phyloP scores from a whole-genome alignment of 2,888 invertebrate species.

The Odontocolon sp. region DNA sequence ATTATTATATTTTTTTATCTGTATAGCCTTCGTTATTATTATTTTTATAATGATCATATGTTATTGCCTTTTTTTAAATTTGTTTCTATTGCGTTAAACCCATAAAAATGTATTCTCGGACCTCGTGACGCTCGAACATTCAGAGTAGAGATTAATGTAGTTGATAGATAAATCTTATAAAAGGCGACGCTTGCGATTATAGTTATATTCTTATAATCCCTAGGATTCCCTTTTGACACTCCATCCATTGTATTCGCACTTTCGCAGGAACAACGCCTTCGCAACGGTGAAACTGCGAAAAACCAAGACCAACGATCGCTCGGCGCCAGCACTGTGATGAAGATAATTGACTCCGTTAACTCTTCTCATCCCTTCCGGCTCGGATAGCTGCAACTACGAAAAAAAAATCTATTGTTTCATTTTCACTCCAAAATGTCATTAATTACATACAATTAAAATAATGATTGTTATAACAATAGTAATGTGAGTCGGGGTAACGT shows the following conservation, averaged over 20 bases:
- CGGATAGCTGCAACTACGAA: neutral
- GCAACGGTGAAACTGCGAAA: slow-evolving; percentile 94
- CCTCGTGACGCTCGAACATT: slow-evolving; percentile 41
- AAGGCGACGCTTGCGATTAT: too few relatives aligned
- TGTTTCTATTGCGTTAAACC: neutral
- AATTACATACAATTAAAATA: neutral
- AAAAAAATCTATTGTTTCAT: neutral
- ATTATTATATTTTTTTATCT: slow-evolving; percentile 34
- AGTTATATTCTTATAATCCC: too few relatives aligned
- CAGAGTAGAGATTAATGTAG: slow-evolving; percentile 3
- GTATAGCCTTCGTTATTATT: slow-evolving; percentile 41
- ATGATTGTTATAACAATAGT: neutral
- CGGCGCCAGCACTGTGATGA: slow-evolving; percentile 86
- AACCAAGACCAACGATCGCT: slow-evolving; percentile 93
- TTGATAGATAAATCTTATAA: slow-evolving; percentile 6
- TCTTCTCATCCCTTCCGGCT: slow-evolving; percentile 28
- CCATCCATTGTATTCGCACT: slow-evolving; percentile 4
- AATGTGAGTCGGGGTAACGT: slow-evolving; percentile 38
- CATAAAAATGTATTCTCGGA: neutral
- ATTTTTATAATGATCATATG: slow-evolving; percentile 28
- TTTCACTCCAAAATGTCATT: neutral
- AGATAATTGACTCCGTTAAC: slow-evolving; percentile 34
- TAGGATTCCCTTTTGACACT: too few relatives aligned
- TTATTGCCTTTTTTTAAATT: neutral
- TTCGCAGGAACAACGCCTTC: slow-evolving; percentile 90